Percentiles rank a stretch among this genome's conserved stretches.
Conservation (phyloP, 2,113 vertebrate genomes). For the Cranoglanis bouderius region DNA sequence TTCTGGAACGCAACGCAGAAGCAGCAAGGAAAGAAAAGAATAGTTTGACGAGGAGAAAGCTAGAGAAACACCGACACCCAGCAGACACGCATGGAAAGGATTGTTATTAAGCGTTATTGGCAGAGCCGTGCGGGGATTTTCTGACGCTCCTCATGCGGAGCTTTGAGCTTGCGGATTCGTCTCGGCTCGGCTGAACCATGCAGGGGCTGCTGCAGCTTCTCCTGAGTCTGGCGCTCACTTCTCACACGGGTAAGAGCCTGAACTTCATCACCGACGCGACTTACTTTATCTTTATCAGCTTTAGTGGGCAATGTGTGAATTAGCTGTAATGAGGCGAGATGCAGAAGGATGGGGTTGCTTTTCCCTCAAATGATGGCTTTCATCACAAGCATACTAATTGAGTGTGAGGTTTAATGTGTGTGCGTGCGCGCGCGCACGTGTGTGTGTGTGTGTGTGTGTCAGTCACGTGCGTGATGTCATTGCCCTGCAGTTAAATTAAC, state of each 20-base stretch:
- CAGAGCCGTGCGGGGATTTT: conserved; percentile 58
- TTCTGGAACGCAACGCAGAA: conserved; percentile 49
- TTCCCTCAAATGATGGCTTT: conserved; percentile 22
- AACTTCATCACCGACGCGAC: background rate
- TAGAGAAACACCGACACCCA: background rate
- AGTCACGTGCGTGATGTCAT: conserved; percentile 33
- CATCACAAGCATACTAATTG: conserved; percentile 52
- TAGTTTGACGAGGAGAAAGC: conserved; percentile 21
- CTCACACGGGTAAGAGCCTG: conserved; percentile 69
- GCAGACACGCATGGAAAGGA: conserved; percentile 55
- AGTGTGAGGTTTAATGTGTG: background rate
- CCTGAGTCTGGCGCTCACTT: conserved; percentile 73
- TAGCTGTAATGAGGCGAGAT: background rate
- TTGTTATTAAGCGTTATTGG: conserved; percentile 40
- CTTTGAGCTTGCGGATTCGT: conserved; percentile 70
- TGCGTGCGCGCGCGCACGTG: background rate
- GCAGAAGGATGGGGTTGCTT: background rate
- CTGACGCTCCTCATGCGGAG: conserved; percentile 76
- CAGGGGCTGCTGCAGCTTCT: conserved; percentile 72
- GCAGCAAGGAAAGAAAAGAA: conserved; percentile 41
- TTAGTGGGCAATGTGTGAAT: background rate
- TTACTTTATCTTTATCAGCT: background rate
- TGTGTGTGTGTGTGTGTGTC: background rate
- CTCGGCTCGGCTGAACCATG: conserved; percentile 75
- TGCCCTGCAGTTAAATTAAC: conserved; percentile 37